Evolutionary conservation across 2,797 vertebrate species (phyloP).

Genomic region (Momotus momota): DNA sequence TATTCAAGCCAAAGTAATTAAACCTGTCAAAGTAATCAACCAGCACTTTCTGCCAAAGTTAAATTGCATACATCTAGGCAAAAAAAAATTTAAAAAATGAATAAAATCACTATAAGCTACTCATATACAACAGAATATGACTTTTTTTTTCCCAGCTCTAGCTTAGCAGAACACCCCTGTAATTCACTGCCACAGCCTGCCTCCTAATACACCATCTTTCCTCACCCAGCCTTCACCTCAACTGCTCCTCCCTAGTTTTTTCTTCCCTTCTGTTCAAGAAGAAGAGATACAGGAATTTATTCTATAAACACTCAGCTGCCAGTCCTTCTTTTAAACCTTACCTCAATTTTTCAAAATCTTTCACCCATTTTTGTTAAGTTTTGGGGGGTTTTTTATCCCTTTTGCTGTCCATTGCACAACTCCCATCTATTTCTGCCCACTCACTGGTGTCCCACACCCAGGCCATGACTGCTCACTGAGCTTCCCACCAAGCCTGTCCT

Average conservation of each 20-base stretch:
- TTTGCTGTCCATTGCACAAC: background rate
- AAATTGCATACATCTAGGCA: slow-evolving; percentile 2
- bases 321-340: background rate
- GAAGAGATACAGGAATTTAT: background rate
- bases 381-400: background rate
- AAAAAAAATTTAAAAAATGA: background rate
- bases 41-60: slow-evolving; percentile 50
- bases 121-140: background rate
- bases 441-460: background rate
- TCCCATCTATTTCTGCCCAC: background rate
- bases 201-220: background rate
- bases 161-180: background rate
- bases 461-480: background rate
- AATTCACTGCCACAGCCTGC: background rate
- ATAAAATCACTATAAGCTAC: background rate
- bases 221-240: background rate
- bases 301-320: background rate
- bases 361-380: background rate
- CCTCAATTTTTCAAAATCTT: background rate
- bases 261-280: background rate
- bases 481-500: background rate
- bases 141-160: background rate
- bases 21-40: slow-evolving; percentile 63
- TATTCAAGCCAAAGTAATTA: slow-evolving; percentile 67
- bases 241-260: background rate